These are phyloP conservation scores for Pseudorasbora parva DNA, from an alignment of 2,113 vertebrate genomes.

Conservation along the genomic window DNA sequence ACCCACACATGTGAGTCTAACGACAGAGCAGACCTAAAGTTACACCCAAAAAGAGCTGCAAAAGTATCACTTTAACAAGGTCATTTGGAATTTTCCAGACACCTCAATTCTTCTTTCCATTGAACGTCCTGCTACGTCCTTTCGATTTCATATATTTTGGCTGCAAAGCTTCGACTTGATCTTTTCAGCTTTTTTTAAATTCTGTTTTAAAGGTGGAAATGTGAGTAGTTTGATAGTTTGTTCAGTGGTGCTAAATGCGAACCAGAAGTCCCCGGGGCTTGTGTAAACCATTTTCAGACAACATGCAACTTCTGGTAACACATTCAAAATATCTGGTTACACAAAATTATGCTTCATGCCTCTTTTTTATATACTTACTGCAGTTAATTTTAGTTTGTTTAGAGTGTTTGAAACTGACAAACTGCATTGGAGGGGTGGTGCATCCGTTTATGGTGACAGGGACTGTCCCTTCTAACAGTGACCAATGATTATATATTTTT, in stretches of 20 bases:
- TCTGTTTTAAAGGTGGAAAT: background rate
- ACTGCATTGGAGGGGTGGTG: constrained; percentile 73
- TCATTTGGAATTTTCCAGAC: constrained; percentile 49
- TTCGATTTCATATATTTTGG: background rate
- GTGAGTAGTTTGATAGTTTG: background rate
- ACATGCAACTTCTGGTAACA: background rate
- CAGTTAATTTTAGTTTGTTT: background rate
- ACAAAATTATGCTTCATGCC: background rate
- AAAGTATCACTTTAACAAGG: constrained; percentile 39
- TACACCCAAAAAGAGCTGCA: background rate
- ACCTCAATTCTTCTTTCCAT: background rate
- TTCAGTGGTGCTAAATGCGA: background rate
- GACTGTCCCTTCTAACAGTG: constrained; percentile 64
- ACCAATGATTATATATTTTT: constrained; percentile 46
- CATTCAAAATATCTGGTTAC: background rate
- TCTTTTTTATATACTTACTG: background rate
- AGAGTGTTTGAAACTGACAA: constrained; percentile 18
- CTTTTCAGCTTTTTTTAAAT: background rate
- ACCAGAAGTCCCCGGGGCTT: background rate
- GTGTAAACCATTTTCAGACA: background rate
- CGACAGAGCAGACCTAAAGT: background rate
- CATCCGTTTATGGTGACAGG: constrained; percentile 57
- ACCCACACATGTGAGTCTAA: background rate
- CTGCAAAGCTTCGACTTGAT: background rate
- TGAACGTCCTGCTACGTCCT: background rate